These are phyloP conservation scores for Galerucella pusilla DNA, from an alignment of 2,888 invertebrate species.

Conservation along the genomic window DNA sequence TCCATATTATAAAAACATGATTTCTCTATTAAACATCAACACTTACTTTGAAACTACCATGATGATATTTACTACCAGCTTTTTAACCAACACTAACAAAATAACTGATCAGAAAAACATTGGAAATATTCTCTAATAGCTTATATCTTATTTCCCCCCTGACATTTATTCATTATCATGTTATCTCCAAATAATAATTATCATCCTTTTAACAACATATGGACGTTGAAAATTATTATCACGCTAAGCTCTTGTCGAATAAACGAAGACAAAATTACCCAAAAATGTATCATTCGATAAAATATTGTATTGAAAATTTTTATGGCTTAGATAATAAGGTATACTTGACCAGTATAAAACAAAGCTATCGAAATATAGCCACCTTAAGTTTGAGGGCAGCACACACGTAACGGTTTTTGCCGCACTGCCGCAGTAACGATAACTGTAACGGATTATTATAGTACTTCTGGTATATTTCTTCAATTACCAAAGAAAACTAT, in stretches of 20 bases:
- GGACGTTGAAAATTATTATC: constrained; percentile 11
- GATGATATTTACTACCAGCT: neutral
- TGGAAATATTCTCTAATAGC: neutral
- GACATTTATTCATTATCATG: constrained; percentile 10
- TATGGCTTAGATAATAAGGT: too few species aligned
- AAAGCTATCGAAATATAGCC: too few species aligned
- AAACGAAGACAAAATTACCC: neutral
- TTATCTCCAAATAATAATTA: constrained; percentile 27
- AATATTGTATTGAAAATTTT: too few species aligned
- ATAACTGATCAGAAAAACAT: neutral
- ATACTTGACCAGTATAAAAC: too few species aligned
- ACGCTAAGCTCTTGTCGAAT: neutral
- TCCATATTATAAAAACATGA: too few species aligned
- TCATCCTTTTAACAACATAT: constrained; percentile 34
- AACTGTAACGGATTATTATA: too few species aligned
- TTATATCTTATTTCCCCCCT: neutral
- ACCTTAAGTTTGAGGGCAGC: too few species aligned
- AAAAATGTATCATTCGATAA: too few species aligned
- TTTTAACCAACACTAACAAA: neutral
- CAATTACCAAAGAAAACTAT: too few species aligned
- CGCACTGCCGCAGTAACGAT: too few species aligned
- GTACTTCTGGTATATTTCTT: too few species aligned
- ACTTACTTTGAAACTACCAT: neutral
- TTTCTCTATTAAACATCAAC: neutral
- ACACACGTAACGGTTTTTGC: too few species aligned